Percentiles rank a stretch among this genome's conserved stretches.
These are phyloP conservation scores for Bos javanicus DNA, from an alignment of 2,113 vertebrate species.

Conservation along the genomic window DNA sequence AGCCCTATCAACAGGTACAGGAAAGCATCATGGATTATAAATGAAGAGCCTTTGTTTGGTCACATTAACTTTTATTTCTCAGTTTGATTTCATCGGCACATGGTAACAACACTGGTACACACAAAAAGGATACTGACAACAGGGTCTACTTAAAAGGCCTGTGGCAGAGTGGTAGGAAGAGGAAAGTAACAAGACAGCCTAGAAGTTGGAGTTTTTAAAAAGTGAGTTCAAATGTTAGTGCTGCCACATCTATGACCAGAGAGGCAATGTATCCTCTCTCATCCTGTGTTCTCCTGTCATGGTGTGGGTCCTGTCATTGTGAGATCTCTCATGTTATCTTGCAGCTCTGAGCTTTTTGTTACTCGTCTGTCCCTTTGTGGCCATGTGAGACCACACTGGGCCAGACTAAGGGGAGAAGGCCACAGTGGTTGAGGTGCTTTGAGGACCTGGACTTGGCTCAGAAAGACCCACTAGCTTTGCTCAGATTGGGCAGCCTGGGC, in stretches of 20 bases:
- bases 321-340: not conserved
- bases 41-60: not conserved
- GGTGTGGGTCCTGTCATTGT: not conserved
- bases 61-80: conserved; percentile 47
- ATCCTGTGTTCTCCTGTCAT: not conserved
- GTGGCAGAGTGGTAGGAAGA: not conserved
- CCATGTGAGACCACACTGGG: not conserved
- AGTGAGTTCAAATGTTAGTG: not conserved
- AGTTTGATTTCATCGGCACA: not conserved
- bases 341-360: not conserved
- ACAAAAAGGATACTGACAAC: not conserved
- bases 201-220: not conserved
- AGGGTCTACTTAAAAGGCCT: not conserved
- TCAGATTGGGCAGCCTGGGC: not conserved
- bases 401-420: conserved; percentile 11
- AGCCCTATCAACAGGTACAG: fast-evolving
- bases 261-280: not conserved
- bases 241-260: not conserved
- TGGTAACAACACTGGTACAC: not conserved
- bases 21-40: not conserved
- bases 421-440: not conserved
- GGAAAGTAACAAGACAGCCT: not conserved
- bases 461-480: not conserved
- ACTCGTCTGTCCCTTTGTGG: not conserved
- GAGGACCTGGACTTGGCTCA: not conserved